Conservation (phyloP, 2,113 vertebrate genomes). For the Sarotherodon lohbergeri region DNA sequence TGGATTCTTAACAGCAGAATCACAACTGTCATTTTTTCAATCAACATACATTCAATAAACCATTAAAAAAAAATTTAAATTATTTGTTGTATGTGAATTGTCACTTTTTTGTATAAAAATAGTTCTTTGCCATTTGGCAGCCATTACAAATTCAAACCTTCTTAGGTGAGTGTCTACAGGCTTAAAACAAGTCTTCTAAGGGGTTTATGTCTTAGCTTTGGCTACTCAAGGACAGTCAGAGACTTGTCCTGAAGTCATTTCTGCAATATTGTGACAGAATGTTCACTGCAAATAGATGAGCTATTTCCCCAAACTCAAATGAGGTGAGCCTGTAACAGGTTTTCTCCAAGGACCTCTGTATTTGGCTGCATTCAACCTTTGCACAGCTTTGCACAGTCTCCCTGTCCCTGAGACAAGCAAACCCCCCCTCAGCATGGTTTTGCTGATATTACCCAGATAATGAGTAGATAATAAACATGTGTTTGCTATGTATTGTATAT, state of each 20-base stretch:
- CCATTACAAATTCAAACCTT: neutral
- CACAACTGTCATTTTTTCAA: neutral
- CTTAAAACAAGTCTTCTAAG: neutral
- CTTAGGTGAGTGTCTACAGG: neutral
- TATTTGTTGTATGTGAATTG: neutral
- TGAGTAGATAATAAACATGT: neutral
- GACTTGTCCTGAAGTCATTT: neutral
- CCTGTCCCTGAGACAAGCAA: neutral
- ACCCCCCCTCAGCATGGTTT: neutral
- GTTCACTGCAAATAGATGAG: neutral
- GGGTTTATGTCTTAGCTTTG: neutral
- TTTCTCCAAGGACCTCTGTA: neutral
- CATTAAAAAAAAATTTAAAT: neutral
- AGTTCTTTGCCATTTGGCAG: neutral
- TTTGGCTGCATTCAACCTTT: neutral
- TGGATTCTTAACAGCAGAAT: neutral
- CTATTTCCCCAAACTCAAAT: neutral
- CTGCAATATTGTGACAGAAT: neutral
- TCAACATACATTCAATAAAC: neutral
- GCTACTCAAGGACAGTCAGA: neutral
- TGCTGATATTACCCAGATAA: neutral
- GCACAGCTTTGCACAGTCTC: neutral
- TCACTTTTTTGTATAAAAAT: neutral
- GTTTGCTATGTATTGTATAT: neutral
- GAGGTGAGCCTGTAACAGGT: neutral